These are phyloP conservation scores for Caretta caretta DNA, from an alignment of 2,113 vertebrate genomes.

Conservation along the genomic window DNA sequence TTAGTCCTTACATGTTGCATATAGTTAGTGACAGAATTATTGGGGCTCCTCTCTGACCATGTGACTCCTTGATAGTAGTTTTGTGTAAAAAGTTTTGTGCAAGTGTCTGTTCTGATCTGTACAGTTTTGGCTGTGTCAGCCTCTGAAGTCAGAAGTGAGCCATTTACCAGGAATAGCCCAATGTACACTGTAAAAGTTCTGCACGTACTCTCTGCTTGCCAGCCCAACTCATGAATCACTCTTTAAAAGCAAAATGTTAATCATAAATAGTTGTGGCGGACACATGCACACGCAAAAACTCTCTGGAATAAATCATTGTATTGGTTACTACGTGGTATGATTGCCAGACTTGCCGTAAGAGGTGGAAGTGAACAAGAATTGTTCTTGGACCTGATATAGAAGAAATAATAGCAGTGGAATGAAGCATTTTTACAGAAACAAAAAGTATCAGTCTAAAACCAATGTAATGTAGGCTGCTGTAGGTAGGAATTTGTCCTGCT, in stretches of 20 bases:
- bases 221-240: constrained; percentile 32
- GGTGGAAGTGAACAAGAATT: not conserved
- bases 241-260: not conserved
- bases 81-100: not conserved
- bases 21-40: not conserved
- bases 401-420: not conserved
- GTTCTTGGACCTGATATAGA: not conserved
- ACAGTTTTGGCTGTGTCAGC: not conserved
- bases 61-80: not conserved
- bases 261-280: not conserved
- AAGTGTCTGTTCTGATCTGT: fast-evolving
- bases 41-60: not conserved
- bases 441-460: not conserved
- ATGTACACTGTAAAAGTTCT: not conserved
- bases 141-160: constrained; percentile 8
- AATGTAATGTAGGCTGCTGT: not conserved
- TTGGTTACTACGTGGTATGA: not conserved
- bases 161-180: not conserved
- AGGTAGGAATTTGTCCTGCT: not conserved
- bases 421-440: not conserved
- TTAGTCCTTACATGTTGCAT: not conserved
- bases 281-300: not conserved
- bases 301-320: fast-evolving
- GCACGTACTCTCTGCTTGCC: constrained; percentile 29
- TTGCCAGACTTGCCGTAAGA: not conserved